Evolutionary conservation across 1,140 invertebrate genomes (phyloP).

Genomic region (Drosophila subpulchrella): DNA sequence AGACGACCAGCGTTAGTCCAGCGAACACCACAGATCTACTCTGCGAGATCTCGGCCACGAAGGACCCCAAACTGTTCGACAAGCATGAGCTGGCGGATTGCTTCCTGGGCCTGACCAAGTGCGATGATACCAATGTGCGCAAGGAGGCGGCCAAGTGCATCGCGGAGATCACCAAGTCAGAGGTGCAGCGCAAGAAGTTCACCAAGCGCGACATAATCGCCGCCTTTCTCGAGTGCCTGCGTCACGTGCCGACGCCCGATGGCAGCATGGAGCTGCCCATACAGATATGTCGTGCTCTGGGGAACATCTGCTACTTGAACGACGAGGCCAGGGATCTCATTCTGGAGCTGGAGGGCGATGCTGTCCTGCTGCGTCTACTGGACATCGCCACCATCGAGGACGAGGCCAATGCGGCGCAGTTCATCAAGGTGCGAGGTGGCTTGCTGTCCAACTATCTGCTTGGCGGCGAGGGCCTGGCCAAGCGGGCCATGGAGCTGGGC

Average conservation of each 20-base stretch:
- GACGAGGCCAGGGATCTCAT: constrained; percentile 88
- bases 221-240: constrained; percentile 86
- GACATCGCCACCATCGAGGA: constrained; percentile 78
- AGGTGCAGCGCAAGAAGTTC: constrained; percentile 88
- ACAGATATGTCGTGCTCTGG: constrained; percentile 92
- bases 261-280: constrained; percentile 86
- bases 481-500: constrained; percentile 88
- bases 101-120: constrained; percentile 69
- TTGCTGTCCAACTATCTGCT: constrained; percentile 92
- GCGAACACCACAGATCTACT: constrained; percentile 69
- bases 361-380: constrained; percentile 85
- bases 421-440: constrained; percentile 88
- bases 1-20: constrained; percentile 72
- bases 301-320: constrained; percentile 95
- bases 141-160: constrained; percentile 87
- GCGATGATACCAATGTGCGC: constrained; percentile 68
- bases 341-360: constrained; percentile 87
- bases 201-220: constrained; percentile 87
- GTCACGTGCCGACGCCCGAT: constrained; percentile 62
- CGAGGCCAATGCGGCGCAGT: constrained; percentile 82
- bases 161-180: constrained; percentile 90
- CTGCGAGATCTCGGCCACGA: constrained; percentile 78
- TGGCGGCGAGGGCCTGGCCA: constrained; percentile 89
- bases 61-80: constrained; percentile 82
- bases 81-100: constrained; percentile 80